A percentile compares a stretch with the other conserved stretches of the same genome.
Conservation (phyloP, 2,797 vertebrate species). For the Trachurus trachurus region DNA sequence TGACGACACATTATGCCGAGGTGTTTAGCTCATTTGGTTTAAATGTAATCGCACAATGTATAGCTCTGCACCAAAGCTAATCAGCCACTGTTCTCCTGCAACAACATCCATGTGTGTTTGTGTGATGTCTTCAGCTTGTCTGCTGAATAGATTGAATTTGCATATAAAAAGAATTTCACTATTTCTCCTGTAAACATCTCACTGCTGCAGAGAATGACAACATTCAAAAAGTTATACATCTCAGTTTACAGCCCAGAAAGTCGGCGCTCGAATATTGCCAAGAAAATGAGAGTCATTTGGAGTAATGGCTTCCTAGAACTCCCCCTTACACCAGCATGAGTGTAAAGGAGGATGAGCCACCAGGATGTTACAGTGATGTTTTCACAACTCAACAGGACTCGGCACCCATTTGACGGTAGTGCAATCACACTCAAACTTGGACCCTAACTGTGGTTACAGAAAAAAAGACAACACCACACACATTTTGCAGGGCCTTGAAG, state of each 20-base stretch:
- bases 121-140: slow-evolving; percentile 28
- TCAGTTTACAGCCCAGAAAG: slow-evolving; percentile 47
- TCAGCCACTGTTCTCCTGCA: slow-evolving; percentile 16
- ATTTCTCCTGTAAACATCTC: slow-evolving; percentile 23
- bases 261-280: slow-evolving; percentile 34
- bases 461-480: slow-evolving; percentile 46
- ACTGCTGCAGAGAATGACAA: slow-evolving; percentile 41
- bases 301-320: slow-evolving; percentile 75
- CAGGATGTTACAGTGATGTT: slow-evolving; percentile 63
- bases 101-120: slow-evolving; percentile 18
- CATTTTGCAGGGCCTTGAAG: slow-evolving; percentile 22
- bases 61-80: slow-evolving; percentile 6
- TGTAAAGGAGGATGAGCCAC: slow-evolving; percentile 61
- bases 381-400: slow-evolving; percentile 75
- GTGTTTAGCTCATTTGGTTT: slow-evolving; percentile 10
- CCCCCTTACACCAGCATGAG: slow-evolving; percentile 65
- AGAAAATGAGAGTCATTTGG: slow-evolving; percentile 65
- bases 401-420: slow-evolving; percentile 54
- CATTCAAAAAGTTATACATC: slow-evolving; percentile 53
- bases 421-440: slow-evolving; percentile 55
- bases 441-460: slow-evolving; percentile 47
- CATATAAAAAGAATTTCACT: slow-evolving; percentile 45
- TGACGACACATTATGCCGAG: not conserved
- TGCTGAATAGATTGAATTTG: slow-evolving; percentile 34
- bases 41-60: slow-evolving; percentile 15